Base-by-base conservation (phyloP, 2,888 invertebrate species). In the Andrena dorsata region DNA sequence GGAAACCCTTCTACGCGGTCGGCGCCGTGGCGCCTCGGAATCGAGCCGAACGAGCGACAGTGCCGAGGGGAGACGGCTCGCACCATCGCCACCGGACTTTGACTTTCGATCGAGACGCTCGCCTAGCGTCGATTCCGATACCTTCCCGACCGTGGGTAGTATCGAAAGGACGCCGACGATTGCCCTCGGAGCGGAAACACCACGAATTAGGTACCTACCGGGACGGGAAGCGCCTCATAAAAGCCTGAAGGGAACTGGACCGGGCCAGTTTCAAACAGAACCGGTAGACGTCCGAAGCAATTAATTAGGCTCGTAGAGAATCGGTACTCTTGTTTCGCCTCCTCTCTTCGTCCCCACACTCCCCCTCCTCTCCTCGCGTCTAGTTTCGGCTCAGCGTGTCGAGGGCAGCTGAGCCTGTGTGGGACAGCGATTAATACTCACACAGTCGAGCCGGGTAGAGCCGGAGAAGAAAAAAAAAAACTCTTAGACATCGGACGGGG, bases 1-100 rank as follows among this genome's bases (percentile, higher is more conserved):
- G 94, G 88, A 94, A 94, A 94, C 93, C 94, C 94, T 94, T 94
- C 94, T 94, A 94, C 92, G 93, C 89, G 87, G 90, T 90, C 93
- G 94, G 94, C 94, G 94, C 93, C 94, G 92, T 93, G 94, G 94
- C 94, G 93, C 93, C 93, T 93, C 90, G 89, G 72, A 81, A 86
- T 84, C 87, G 80, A 71, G 47, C 86, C 84, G 41, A 86, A 86
- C 88, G 79, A 78, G 82, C 84, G 60, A 41, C 41, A 41, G 41
- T 5, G 41, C 41, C 41, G 41, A 41, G 41, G 41, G 16, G 41
- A 77, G 81, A 76, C 77, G 56, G 68, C 77, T 70, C 51, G 26
- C 80, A 71, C 63, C 61, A 53, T 23, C 63, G 41, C n/a, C 71
- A 23, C 41, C 80, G 79, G 58, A 65, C 76, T 76, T 76, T 80